These are phyloP conservation scores for Anthophora plumipes DNA, from an alignment of 2,888 invertebrate species.

Conservation along the genomic window DNA sequence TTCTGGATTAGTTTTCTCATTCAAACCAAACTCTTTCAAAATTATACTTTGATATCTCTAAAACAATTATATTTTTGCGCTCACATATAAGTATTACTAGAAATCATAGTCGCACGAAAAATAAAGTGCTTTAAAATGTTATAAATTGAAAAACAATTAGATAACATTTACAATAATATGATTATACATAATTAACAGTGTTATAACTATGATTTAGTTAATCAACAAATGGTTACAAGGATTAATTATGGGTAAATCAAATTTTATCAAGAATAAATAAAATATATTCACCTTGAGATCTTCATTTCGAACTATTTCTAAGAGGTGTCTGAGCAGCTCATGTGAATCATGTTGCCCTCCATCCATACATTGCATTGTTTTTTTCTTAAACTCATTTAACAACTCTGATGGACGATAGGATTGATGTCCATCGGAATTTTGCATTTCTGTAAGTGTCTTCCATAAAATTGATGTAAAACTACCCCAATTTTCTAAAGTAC, in stretches of 20 bases:
- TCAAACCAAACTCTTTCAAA: constrained; percentile 90
- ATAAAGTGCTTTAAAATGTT: not conserved
- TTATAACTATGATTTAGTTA: too few relatives aligned
- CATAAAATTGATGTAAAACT: constrained; percentile 89
- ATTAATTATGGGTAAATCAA: too few relatives aligned
- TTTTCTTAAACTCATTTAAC: constrained; percentile 88
- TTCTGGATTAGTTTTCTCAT: constrained; percentile 90
- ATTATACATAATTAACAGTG: not conserved
- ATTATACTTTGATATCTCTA: constrained; percentile 94
- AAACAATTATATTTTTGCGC: constrained; percentile 70
- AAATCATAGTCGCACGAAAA: not conserved
- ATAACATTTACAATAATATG: not conserved
- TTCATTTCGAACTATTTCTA: constrained; percentile 93
- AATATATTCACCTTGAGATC: constrained; percentile 84
- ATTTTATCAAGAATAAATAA: not conserved
- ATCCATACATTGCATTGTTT: constrained; percentile 94
- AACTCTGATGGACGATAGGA: constrained; percentile 89
- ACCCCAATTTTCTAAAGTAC: constrained; percentile 89
- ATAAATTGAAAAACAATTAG: not conserved
- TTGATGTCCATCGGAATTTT: constrained; percentile 87
- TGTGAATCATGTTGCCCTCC: constrained; percentile 99
- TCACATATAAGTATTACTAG: not conserved
- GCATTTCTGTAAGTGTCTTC: constrained; percentile 89
- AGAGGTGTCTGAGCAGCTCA: constrained; percentile 94
- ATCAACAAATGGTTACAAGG: too few relatives aligned